Base-by-base conservation (phyloP, 2,797 vertebrate genomes). In the Falco novaeseelandiae region DNA sequence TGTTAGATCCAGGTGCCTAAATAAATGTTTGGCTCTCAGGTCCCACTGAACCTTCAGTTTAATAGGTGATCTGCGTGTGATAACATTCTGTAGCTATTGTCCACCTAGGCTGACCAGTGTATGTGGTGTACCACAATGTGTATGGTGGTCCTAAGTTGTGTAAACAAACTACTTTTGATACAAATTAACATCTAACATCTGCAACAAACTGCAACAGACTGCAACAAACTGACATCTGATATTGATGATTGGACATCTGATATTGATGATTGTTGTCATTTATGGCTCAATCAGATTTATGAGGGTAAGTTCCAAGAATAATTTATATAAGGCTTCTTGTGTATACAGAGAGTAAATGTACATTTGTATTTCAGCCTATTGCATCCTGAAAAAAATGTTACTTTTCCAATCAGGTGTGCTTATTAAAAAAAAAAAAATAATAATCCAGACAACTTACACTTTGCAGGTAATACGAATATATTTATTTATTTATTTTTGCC, bases 111-210 rank as follows among this genome's bases (percentile, higher is more conserved):
- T 51, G 54, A 55, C 16, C 36, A 62, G 36, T 36, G 10, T 36
- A 36, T 36, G 36, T 36, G 10, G 36, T 36, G 36, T 36, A 36
- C 36, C 36, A 40, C 38, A 23, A 3, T 6, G 6, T 38, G 9
- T n/a, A 32, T 1, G 15, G 34, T 14, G 27, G 23, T 48, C 22
- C 25, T 48, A 40, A 54, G 16, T 8, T 1, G 0, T 23, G n/a
- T 46, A 70, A 77, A 66, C 2, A 32, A 59, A 27, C 40, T 40
- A 40, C 40, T 40, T 40, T 40, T 40, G 40, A 14, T 40, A 14
- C 40, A 40, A 40, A 15, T 40, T 15, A 40, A 40, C 40, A 40
- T 40, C 38, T 40, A 40, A 40, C 38, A 40, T 40, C 38, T 40
- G 38, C 38, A 40, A 40, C 38, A 40, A 40, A 40, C 38, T 40